These are phyloP conservation scores for Neolamprologus variostigma DNA, from an alignment of 2,113 vertebrate species.

Conservation along the genomic window DNA sequence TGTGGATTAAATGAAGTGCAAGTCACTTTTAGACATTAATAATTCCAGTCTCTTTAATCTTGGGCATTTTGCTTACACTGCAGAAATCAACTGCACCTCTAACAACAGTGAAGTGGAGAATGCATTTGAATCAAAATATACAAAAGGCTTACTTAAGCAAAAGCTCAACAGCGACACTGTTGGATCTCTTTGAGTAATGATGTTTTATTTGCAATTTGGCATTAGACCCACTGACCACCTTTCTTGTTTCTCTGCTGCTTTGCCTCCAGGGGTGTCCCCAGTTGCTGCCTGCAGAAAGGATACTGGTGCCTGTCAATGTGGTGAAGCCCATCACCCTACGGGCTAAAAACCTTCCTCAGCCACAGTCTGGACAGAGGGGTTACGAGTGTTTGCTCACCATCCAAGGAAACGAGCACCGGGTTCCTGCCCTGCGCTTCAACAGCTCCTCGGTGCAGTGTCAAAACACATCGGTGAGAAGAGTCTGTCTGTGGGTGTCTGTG, in stretches of 20 bases:
- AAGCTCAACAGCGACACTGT: background rate
- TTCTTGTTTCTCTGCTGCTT: background rate
- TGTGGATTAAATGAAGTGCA: background rate
- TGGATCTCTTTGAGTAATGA: background rate
- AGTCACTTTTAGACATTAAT: background rate
- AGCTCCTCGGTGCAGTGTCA: constrained; percentile 98
- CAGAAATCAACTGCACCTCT: background rate
- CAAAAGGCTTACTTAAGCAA: background rate
- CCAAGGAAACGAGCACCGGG: constrained; percentile 86
- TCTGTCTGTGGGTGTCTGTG: background rate
- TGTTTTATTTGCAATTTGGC: background rate
- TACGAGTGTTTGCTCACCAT: constrained; percentile 93
- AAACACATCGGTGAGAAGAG: constrained; percentile 90
- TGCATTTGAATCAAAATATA: background rate
- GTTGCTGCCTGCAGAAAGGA: constrained; percentile 84
- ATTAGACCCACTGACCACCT: background rate
- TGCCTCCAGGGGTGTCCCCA: constrained; percentile 87
- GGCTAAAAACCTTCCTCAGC: constrained; percentile 95
- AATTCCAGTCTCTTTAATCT: background rate
- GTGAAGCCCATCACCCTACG: constrained; percentile 94
- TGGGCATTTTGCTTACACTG: background rate
- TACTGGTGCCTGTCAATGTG: constrained; percentile 92
- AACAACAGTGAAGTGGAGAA: background rate
- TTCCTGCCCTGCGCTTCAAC: constrained; percentile 94
- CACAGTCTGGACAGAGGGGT: constrained; percentile 92